phyloP scores from a whole-genome alignment of 2,888 invertebrate genomes.

The Apodemia hepburni region DNA sequence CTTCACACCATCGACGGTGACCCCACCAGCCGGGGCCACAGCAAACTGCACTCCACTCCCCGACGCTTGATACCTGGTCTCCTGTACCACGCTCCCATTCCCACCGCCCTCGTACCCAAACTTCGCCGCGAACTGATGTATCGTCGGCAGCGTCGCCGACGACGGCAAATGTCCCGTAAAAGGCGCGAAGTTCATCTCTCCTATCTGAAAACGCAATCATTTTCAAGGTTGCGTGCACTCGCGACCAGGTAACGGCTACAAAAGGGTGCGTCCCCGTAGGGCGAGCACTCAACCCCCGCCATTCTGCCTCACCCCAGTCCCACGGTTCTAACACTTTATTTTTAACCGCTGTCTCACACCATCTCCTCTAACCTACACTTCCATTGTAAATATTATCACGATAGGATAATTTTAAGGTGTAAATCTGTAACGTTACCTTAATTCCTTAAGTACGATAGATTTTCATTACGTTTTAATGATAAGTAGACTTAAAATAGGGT shows the following conservation, averaged over 20 bases:
- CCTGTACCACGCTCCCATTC: conserved; percentile 57
- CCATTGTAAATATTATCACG: not conserved
- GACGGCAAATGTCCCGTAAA: conserved; percentile 90
- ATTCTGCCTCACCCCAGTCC: conserved; percentile 75
- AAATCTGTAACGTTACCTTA: conserved; percentile 52
- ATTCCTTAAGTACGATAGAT: conserved; percentile 30
- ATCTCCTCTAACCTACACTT: conserved; percentile 40
- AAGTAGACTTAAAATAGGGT: conserved; percentile 57
- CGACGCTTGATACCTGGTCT: conserved; percentile 58
- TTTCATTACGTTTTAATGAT: conserved; percentile 65
- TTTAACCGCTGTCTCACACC: conserved; percentile 74
- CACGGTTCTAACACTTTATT: conserved; percentile 69
- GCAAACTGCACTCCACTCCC: conserved; percentile 60
- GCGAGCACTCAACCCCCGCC: conserved; percentile 75
- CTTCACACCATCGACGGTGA: conserved; percentile 77
- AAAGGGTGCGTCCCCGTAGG: conserved; percentile 66
- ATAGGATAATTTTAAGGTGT: not conserved
- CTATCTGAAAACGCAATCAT: conserved; percentile 35
- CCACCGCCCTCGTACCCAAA: conserved; percentile 75
- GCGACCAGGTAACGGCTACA: conserved; percentile 38
- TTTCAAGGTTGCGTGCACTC: conserved; percentile 33
- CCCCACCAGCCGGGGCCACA: conserved; percentile 47
- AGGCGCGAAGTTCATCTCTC: conserved; percentile 90
- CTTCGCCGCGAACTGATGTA: conserved; percentile 92
- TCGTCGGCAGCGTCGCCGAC: conserved; percentile 86